A percentile compares a stretch with the other conserved stretches of the same genome.
These are phyloP conservation scores for Heliconius hermathena DNA, from an alignment of 1,140 invertebrate genomes.

Conservation along the genomic window DNA sequence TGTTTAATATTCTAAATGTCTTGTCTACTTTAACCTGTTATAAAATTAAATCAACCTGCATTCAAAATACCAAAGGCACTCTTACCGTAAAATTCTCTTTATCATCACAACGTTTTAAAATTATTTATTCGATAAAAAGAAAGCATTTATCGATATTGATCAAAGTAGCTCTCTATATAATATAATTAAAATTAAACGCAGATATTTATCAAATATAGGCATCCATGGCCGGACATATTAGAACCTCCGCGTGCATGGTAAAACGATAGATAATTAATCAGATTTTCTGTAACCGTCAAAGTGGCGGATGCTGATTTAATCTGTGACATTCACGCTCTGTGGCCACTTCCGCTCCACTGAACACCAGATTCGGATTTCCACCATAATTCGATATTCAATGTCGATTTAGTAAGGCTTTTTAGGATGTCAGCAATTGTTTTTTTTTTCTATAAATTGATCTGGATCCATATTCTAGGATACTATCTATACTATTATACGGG, in stretches of 20 bases:
- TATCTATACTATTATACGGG: background rate
- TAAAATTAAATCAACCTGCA: too few relatives aligned
- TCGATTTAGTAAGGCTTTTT: conserved; percentile 28
- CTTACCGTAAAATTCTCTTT: too few relatives aligned
- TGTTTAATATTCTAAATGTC: too few relatives aligned
- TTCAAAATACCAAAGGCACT: too few relatives aligned
- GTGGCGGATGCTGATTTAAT: conserved; percentile 44
- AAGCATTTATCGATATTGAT: background rate
- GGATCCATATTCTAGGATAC: background rate
- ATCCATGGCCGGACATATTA: background rate
- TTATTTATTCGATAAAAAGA: background rate
- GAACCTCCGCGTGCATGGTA: conserved; percentile 10
- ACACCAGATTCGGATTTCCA: conserved; percentile 52
- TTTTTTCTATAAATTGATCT: background rate
- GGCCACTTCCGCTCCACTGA: conserved; percentile 43
- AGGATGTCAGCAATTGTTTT: background rate
- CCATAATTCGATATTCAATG: conserved; percentile 51
- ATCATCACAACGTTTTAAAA: too few relatives aligned
- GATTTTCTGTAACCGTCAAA: conserved; percentile 42
- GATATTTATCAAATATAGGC: background rate
- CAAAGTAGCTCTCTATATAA: background rate
- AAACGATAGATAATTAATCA: conserved; percentile 43
- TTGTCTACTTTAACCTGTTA: too few relatives aligned
- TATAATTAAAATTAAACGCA: background rate
- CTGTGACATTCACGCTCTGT: conserved; percentile 63